phyloP scores from a whole-genome alignment of 2,797 vertebrate species.

The Enteromius afrohamiltoni region DNA sequence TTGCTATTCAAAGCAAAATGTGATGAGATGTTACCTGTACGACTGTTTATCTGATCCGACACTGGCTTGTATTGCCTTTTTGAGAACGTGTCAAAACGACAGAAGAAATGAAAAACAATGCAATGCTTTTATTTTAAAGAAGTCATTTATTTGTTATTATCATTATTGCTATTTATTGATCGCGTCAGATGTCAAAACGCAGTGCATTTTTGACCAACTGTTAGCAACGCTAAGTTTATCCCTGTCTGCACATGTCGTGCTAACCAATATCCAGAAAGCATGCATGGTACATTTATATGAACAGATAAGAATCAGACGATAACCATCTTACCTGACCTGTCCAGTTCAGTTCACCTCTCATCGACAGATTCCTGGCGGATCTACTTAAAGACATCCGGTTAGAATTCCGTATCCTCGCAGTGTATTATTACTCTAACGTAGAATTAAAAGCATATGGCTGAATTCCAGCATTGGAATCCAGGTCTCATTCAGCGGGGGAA shows the following conservation, averaged over 20 bases:
- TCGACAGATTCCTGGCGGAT: constrained; percentile 52
- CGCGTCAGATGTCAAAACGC: not conserved
- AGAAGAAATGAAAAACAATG: not conserved
- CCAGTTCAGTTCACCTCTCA: constrained; percentile 60
- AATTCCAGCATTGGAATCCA: constrained; percentile 39
- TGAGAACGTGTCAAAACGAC: not conserved
- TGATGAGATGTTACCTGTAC: constrained; percentile 26
- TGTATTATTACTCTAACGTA: constrained; percentile 17
- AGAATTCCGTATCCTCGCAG: constrained; percentile 55
- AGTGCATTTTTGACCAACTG: constrained; percentile 10
- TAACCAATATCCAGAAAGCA: not conserved
- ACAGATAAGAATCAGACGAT: constrained; percentile 2
- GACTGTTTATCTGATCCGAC: constrained; percentile 5
- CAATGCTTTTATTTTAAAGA: not conserved
- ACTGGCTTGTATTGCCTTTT: not conserved
- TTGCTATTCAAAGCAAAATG: constrained; percentile 18
- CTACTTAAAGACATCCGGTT: constrained; percentile 40
- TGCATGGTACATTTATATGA: not conserved
- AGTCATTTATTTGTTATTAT: not conserved
- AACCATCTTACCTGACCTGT: constrained; percentile 69
- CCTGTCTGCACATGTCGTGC: not conserved
- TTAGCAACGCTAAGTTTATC: constrained; percentile 4
- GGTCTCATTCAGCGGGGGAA: constrained; percentile 58
- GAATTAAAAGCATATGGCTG: constrained; percentile 2
- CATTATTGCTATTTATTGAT: not conserved